Evolutionary conservation across 2,797 vertebrate species (phyloP), one percentile per base, ranked within the genome.

Genomic region (Dryobates pubescens): DNA sequence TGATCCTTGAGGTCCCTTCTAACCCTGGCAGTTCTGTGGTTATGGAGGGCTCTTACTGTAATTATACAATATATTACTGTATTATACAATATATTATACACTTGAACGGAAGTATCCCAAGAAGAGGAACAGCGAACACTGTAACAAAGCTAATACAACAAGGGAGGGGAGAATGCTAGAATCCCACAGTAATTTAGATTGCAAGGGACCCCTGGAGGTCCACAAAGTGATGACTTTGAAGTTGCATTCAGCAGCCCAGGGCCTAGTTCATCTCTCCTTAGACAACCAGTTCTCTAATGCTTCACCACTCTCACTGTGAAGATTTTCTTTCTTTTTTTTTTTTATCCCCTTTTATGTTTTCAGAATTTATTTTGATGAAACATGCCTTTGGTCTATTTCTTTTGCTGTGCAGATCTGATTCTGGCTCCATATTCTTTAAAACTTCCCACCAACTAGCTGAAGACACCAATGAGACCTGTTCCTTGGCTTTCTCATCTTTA

Each of bases 41-140:
- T 76, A 18, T 23, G 26, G 27, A 76, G 29, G 17, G 23, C 23
- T 81, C 58, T 75, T 75, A 11, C 32, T 82, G 45, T 57, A 86
- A n/a, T 57, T 62, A 7, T 32, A 29, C 8, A 9, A 20, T 2
- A 11, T 10, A n/a, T n/a, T n/a, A n/a, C n/a, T 49, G 3, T 49
- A 36, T 82, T 54, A 30, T 6, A 59, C 0, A 0, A 10, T 49
- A 3, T 49, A 41, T 82, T 54, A 30, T 6, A 59, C 0, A 0
- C 0, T 2, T 54, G 76, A 78, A 80, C 65, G 70, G 56, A 80
- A 71, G 13, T n/a, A 57, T 73, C 23, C 43, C 38, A 67, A 91
- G 38, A 67, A 16, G 29, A 63, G 45, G n/a, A 93, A n/a, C n/a
- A 62, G 87, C 73, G 34, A 93, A 41, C 43, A 19, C 19, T 63